A percentile compares a stretch with the other conserved stretches of the same genome.
Conservation (phyloP, 53 echinoderm and acorn worm genomes). For the Luidia sarsii region DNA sequence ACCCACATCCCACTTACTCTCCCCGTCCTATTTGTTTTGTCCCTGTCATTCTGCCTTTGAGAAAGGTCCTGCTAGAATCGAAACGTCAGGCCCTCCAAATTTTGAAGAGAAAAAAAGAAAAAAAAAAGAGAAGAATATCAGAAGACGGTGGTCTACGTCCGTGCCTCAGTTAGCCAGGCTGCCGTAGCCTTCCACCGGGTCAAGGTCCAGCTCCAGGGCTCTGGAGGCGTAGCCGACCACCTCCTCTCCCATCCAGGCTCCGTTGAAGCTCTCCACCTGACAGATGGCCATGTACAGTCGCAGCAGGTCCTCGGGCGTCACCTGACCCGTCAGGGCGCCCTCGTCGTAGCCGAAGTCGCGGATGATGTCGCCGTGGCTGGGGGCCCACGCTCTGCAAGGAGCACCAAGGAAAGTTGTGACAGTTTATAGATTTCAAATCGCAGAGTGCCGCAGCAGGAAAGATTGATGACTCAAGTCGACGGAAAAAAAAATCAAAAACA, state of each 20-base stretch:
- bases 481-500: too few relatives aligned
- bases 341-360: conserved; percentile 67
- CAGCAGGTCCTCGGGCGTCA: conserved; percentile 66
- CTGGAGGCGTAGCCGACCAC: conserved; percentile 60
- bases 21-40: too few relatives aligned
- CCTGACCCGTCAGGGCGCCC: conserved; percentile 69
- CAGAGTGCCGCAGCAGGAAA: too few relatives aligned
- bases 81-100: too few relatives aligned
- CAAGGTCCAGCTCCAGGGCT: background rate
- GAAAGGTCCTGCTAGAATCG: too few relatives aligned
- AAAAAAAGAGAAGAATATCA: too few relatives aligned
- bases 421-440: background rate
- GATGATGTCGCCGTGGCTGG: conserved; percentile 72
- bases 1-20: too few relatives aligned
- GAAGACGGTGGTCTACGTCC: too few relatives aligned
- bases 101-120: too few relatives aligned
- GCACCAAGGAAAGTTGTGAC: background rate
- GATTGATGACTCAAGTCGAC: too few relatives aligned
- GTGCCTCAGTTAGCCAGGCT: conserved; percentile 15
- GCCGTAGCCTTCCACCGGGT: background rate
- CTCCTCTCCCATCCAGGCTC: conserved; percentile 90
- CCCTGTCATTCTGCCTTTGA: too few relatives aligned
- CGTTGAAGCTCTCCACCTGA: conserved; percentile 81
- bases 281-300: conserved; percentile 74
- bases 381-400: conserved; percentile 76